These are phyloP conservation scores for Dufourea novaeangliae DNA, from an alignment of 1,140 invertebrate genomes.

Conservation along the genomic window DNA sequence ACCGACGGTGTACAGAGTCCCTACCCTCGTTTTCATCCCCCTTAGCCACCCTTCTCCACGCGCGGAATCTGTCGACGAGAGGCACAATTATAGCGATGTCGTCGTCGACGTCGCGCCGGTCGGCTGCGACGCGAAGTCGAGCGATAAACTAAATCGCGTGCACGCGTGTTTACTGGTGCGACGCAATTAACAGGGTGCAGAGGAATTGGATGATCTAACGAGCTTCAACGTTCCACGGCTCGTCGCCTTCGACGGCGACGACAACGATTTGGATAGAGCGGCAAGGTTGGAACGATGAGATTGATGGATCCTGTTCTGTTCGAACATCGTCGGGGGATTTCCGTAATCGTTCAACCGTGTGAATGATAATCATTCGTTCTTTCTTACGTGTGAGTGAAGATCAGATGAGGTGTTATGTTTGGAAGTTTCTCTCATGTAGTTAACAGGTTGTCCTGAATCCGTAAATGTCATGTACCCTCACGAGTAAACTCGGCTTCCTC, in stretches of 20 bases:
- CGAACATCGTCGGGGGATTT: neutral
- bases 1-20: neutral
- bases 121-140: constrained; percentile 28
- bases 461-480: no score
- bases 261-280: constrained; percentile 7
- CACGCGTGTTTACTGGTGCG: constrained; percentile 50
- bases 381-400: no score
- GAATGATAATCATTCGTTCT: no score
- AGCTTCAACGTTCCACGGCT: constrained; percentile 46
- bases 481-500: no score
- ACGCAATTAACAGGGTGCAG: constrained; percentile 64
- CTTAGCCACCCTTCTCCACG: neutral
- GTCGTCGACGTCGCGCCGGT: neutral
- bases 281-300: neutral
- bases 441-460: no score
- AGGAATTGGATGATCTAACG: constrained; percentile 60
- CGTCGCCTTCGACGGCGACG: constrained; percentile 18
- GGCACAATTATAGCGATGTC: constrained; percentile 16
- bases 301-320: neutral
- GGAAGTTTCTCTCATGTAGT: no score
- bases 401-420: no score
- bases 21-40: neutral
- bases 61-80: neutral
- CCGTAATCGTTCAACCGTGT: no score
- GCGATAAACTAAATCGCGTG: constrained; percentile 59